A percentile compares a stretch with the other conserved stretches of the same genome.
These are phyloP conservation scores for Protophormia terraenovae DNA, from an alignment of 2,888 invertebrate species.

Conservation along the genomic window DNA sequence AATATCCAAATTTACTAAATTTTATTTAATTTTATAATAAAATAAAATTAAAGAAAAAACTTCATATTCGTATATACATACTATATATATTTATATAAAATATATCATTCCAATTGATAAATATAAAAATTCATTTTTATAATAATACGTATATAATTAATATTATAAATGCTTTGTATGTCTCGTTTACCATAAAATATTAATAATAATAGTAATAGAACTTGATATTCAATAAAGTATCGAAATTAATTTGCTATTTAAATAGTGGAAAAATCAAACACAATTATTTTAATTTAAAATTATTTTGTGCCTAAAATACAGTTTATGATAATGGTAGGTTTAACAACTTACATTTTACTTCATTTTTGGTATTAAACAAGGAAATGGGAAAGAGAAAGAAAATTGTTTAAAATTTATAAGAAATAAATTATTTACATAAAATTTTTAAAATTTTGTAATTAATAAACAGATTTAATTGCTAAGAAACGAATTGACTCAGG, in stretches of 20 bases:
- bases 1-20: not conserved
- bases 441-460: not conserved
- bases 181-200: conserved; percentile 34
- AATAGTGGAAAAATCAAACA: conserved; percentile 53
- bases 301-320: conserved; percentile 71
- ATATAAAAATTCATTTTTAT: not conserved
- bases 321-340: conserved; percentile 42
- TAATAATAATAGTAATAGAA: conserved; percentile 48
- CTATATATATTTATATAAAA: no score
- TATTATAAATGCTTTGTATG: conserved; percentile 48
- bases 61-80: not conserved
- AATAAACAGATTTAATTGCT: not conserved
- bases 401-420: not conserved
- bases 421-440: not conserved
- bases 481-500: not conserved
- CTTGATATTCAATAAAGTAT: conserved; percentile 62
- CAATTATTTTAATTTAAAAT: conserved; percentile 63
- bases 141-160: not conserved
- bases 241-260: conserved; percentile 45
- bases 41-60: not conserved
- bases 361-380: not conserved
- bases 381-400: conserved; percentile 61
- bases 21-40: not conserved
- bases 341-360: not conserved
- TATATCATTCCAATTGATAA: conserved; percentile 40